Evolutionary conservation across 2,888 invertebrate species (phyloP), one percentile per base, ranked within the genome.

Genomic region (Morpho achilles): DNA sequence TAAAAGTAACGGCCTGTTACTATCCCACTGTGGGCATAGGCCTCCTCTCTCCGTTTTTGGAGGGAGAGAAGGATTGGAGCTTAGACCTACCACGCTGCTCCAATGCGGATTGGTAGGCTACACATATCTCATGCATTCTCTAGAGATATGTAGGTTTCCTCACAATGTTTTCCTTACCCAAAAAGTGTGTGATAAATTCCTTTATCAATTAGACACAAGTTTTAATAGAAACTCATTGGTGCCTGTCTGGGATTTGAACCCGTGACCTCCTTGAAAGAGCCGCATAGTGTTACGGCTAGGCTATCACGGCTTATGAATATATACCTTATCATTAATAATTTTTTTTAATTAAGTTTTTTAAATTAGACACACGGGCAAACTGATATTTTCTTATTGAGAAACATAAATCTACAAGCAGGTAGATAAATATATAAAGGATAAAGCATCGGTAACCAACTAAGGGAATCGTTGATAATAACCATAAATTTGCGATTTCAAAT

Each of bases 401-500:
- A n/a, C 43, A 62, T 62, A 58, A 55, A 62, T 62, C 60, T 52
- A 32, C n/a, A 47, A 53, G 45, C 51, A 56, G 56, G 53, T 61
- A 54, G 57, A 41, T 53, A 56, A 50, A 9, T 50, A 16, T 8
- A 47, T 47, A 42, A 32, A 8, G 45, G 47, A 40, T 47, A 48
- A 42, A 55, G 59, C 56, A 59, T 58, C 51, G 9, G 54, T 55
- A 70, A 74, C 73, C 74, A 73, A 54, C 52, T 71, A 66, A 71
- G 67, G 70, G 73, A 71, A 71, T 73, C 53, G 62, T 61, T 76
- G 76, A 76, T 81, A 78, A 80, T 76, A 76, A 79, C 72, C 79
- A 82, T 86, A 87, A 86, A 84, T 84, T 80, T 79, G 80, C 80
- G 79, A 83, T 85, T 84, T 79, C 77, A 80, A 82, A 84, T 79